Conservation (phyloP, 2,113 vertebrate species). For the Melanotaenia duboulayi region DNA sequence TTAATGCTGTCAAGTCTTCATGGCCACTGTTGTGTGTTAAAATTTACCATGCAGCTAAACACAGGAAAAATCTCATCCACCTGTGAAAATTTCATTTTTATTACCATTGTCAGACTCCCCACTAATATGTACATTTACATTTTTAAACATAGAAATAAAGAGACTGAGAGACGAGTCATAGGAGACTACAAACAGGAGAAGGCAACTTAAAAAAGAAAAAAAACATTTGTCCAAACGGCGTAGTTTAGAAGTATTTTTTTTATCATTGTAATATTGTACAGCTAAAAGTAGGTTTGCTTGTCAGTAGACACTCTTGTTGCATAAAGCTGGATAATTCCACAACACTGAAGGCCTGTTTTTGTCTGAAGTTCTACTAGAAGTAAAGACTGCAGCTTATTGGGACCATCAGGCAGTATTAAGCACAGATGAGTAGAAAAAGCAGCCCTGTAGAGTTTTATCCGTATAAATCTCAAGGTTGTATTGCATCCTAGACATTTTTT, state of each 20-base stretch:
- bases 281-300: neutral
- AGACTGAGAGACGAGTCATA: constrained; percentile 11
- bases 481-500: neutral
- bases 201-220: constrained; percentile 4
- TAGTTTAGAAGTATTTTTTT: constrained; percentile 8
- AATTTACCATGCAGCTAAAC: too few relatives aligned
- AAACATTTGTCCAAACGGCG: neutral
- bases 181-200: neutral
- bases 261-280: neutral
- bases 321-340: constrained; percentile 5
- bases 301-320: neutral
- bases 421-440: neutral
- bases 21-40: neutral
- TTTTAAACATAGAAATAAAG: constrained; percentile 44
- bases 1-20: neutral
- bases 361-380: constrained; percentile 24
- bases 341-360: constrained; percentile 14
- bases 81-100: constrained; percentile 10
- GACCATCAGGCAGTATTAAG: neutral
- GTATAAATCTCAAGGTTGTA: neutral
- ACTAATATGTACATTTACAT: constrained; percentile 51
- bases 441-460: too few relatives aligned
- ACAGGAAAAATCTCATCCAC: neutral
- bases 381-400: constrained; percentile 12
- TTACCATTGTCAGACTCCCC: constrained; percentile 48